A percentile compares a stretch with the other conserved stretches of the same genome.
Evolutionary conservation across 2,888 invertebrate species (phyloP).

Genomic region (Trilocha varians): DNA sequence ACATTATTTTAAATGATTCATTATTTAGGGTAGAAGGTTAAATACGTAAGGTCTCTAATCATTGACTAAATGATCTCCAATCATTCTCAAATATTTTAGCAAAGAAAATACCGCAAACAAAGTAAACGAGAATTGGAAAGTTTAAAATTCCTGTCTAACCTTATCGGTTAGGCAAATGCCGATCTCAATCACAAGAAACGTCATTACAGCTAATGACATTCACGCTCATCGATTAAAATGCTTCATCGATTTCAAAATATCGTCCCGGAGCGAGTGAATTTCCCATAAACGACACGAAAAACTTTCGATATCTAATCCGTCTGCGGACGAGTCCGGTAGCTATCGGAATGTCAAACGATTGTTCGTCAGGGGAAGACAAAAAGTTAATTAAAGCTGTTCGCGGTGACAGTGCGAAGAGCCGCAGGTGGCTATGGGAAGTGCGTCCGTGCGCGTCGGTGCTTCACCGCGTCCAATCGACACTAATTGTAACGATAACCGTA

Average conservation of each 20-base stretch:
- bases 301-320: constrained; percentile 23
- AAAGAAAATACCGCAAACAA: background rate
- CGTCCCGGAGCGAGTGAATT: constrained; percentile 9
- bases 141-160: background rate
- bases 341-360: constrained; percentile 47
- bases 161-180: background rate
- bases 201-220: background rate
- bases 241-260: background rate
- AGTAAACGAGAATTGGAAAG: background rate
- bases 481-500: constrained; percentile 50
- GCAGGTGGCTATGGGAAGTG: constrained; percentile 68
- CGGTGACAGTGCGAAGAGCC: constrained; percentile 38
- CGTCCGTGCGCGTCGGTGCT: constrained; percentile 65
- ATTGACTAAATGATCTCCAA: too few relatives aligned
- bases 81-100: too few relatives aligned
- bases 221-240: constrained; percentile 1
- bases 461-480: constrained; percentile 64
- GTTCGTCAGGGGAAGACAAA: constrained; percentile 47
- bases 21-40: too few relatives aligned
- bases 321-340: constrained; percentile 26
- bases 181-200: background rate
- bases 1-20: too few relatives aligned
- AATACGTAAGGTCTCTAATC: too few relatives aligned
- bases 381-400: constrained; percentile 60
- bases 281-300: constrained; percentile 21